Evolutionary conservation across 2,797 vertebrate genomes (phyloP), one percentile per base, ranked within the genome.

Genomic region (Dromococcyx pavoninus): DNA sequence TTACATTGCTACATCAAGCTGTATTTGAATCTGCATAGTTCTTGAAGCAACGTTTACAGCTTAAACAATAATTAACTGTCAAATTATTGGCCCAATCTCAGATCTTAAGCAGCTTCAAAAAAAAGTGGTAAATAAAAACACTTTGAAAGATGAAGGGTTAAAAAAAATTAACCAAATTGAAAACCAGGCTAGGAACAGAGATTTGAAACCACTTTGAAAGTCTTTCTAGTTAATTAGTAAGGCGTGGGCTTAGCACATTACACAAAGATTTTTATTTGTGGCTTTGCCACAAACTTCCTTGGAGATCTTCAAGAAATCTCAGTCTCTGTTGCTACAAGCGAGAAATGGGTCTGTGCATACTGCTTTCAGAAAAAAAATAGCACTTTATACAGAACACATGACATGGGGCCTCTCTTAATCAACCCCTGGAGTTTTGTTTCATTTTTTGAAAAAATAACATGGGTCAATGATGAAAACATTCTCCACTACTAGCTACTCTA

Each of bases 191-290:
- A 79, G 53, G 7, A 76, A 78, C 13, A 82, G 37, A 91, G 44
- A 87, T 51, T 82, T 82, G 8, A 87, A 94, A 17, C 24, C 30
- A 76, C 32, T 90, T 88, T 56, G n/a, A 65, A 94, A 80, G 30
- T 35, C 72, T 64, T 84, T 62, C 35, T 60, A 56, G 27, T 60
- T 88, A 81, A 78, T 81, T 86, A 75, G 13, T 33, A 79, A 84
- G 17, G 35, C 51, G 86, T n/a, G 44, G 22, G 30, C 5, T 58
- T 25, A 77, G 67, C 30, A 76, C 35, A 88, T 76, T 71, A 56
- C 60, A 87, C 25, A 75, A 79, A 64, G 71, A 41, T 48, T 93
- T 91, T 91, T 71, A 74, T 88, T 89, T 86, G 61, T 73, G 65
- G 35, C 54, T 93, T 76, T 80, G 61, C 43, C 50, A 82, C 53